Evolutionary conservation across 2,888 invertebrate genomes (phyloP), one percentile per base, ranked within the genome.

Genomic region (Urechis unicinctus): DNA sequence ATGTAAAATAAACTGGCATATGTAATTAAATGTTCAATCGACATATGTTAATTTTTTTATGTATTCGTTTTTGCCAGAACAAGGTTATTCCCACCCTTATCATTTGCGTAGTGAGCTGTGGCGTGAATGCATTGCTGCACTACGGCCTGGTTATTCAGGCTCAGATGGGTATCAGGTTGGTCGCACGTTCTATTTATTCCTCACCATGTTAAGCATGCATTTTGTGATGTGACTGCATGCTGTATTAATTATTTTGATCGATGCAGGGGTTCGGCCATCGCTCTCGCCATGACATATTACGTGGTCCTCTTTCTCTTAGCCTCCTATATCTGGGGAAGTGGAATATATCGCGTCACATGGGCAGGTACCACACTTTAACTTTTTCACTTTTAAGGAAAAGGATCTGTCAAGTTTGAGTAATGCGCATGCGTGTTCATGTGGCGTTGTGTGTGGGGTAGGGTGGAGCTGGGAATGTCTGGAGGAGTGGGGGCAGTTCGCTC

Each of bases 341-440:
- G 62, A 4, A 55, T 63, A 4, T 65, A 64, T 53, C 56, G 54
- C 30, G 65, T 61, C 36, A 65, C 65, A 9, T 65, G 65, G 65
- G 51, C 43, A 21, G 65, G 65, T 65, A 46, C 21, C 56, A 50
- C 9, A 9, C 13, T 26, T 6, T 17, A 21, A 45, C 21, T 17
- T 6, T 6, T 21, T n/a, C 21, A 45, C 9, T 6, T 45, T 21
- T 13, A 17, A 45, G 13, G 6, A n/a, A n/a, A n/a, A n/a, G n/a
- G n/a, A n/a, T n/a, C n/a, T n/a, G n/a, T n/a, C n/a, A n/a, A n/a
- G n/a, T n/a, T n/a, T n/a, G n/a, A n/a, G n/a, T n/a, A n/a, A n/a
- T n/a, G n/a, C n/a, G n/a, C n/a, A n/a, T n/a, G n/a, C n/a, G n/a
- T n/a, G n/a, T n/a, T n/a, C n/a, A n/a, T n/a, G n/a, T n/a, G n/a